Base-by-base conservation (phyloP, 1,140 invertebrate genomes). In the Drosophila tropicalis region DNA sequence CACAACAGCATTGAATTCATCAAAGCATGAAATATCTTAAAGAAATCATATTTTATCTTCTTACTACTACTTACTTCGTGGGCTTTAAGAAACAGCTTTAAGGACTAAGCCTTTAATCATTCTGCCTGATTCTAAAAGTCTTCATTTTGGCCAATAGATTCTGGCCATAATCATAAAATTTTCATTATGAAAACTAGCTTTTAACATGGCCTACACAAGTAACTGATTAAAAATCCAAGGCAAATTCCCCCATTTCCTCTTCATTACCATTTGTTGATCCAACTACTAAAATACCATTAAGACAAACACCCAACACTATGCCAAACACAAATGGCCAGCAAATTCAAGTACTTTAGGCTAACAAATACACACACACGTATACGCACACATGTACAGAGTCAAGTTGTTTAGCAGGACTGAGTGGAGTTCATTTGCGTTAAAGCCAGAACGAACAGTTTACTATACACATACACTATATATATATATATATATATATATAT, bases 361-460 rank as follows among this genome's bases (percentile, higher is more conserved):
- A 54, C 39, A 44, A n/a, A 62, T 36, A 51, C 55, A 54, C 60
- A 29, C 19, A 19, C 39, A 34, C 62, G 36, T 56, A 61, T 40
- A 39, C 19, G 15, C 34, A 60, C 34, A 39, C 58, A 54, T 40
- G 60, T 57, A 70, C 58, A 66, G 61, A 7, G 32, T 39, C 15
- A 41, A 62, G 56, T 54, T 67, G 34, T 32, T 13, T 58, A 54
- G 32, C 17, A 36, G 39, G 25, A 39, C 29, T 5, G 54, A 47
- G 29, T 29, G 40, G 13, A 76, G 79, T 83, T 89, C 65, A 89
- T 87, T 87, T 87, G 84, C 79, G 36, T 87, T 79, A 80, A 62
- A 68, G 74, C 22, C 29, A 63, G 15, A 51, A 56, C 62, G 40
- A 66, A 54, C 72, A 74, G 75, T 81, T 70, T 82, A 81, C 74